Evolutionary conservation across 2,888 invertebrate genomes (phyloP), one percentile per base, ranked within the genome.

Genomic region (Deilephila elpenor): DNA sequence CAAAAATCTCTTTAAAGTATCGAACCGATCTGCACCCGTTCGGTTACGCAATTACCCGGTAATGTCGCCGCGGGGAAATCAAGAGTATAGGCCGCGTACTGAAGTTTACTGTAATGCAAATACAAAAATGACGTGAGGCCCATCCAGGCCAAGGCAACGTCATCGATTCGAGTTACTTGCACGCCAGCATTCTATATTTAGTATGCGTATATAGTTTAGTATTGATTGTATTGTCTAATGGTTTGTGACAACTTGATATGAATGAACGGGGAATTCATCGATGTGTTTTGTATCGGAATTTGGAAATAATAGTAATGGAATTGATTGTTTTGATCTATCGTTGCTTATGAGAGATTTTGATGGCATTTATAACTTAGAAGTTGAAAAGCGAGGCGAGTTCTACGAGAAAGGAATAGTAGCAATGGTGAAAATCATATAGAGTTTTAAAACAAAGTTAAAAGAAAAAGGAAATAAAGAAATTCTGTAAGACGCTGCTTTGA

Each of bases 101-200:
- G 62, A 25, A 59, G n/a, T 29, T 59, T 59, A 71, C 20, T 70
- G 56, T 61, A 73, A 59, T 73, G 60, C 73, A 70, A 75, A 62
- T 73, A 75, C 56, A n/a, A 76, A 67, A 80, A 82, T 83, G 82
- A 83, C 80, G 83, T 84, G 84, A 81, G 80, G 83, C 76, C 78
- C 79, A 85, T 84, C 82, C 85, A 86, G 91, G 91, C 89, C 92
- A 92, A 92, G 92, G 91, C 83, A 80, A 81, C 81, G 73, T 75
- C 84, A 92, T 91, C 90, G 91, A 92, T 92, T 86, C 79, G 77
- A 84, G 82, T 82, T 80, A 79, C 81, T 75, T 78, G 86, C 89
- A 91, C 89, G 89, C 86, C 72, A 89, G 75, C 78, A 72, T 51
- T 67, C 86, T 91, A 91, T 89, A 85, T 89, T 85, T 89, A 88